phyloP scores from a whole-genome alignment of 2,888 invertebrate genomes.

The Pristionchus maxplancki region DNA sequence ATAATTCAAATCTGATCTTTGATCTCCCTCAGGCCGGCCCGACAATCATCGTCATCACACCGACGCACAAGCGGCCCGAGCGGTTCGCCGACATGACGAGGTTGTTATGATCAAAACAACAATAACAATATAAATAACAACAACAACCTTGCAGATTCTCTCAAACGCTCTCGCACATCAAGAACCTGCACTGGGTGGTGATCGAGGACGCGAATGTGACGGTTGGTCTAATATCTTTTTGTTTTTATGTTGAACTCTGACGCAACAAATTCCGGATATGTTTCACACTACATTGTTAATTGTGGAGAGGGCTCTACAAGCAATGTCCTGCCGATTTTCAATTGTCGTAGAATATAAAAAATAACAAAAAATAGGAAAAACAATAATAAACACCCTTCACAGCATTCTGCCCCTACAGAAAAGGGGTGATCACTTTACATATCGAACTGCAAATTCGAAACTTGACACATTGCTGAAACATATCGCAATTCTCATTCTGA shows the following conservation, averaged over 20 bases:
- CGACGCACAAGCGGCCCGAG: constrained; percentile 69
- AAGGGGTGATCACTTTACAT: no score
- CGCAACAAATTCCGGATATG: neutral
- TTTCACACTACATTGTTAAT: neutral
- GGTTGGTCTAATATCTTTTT: neutral
- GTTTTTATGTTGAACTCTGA: no score
- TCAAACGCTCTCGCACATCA: constrained; percentile 67
- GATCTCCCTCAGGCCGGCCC: constrained; percentile 31
- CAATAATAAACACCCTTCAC: no score
- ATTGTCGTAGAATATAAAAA: no score
- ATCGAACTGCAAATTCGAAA: no score
- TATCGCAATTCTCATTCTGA: no score
- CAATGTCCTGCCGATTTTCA: no score
- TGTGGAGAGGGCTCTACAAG: no score
- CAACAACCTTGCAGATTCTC: constrained; percentile 60
- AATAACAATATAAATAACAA: neutral
- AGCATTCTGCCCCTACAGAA: no score
- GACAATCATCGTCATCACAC: constrained; percentile 62
- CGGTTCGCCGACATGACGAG: constrained; percentile 73
- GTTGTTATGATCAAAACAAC: constrained; percentile 45
- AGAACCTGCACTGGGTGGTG: constrained; percentile 70
- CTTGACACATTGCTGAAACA: no score
- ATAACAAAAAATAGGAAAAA: no score
- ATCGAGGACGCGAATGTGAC: constrained; percentile 68
- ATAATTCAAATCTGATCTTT: neutral